Base-by-base conservation (phyloP, 2,797 vertebrate genomes). In the Dendrocincla fuliginosa region DNA sequence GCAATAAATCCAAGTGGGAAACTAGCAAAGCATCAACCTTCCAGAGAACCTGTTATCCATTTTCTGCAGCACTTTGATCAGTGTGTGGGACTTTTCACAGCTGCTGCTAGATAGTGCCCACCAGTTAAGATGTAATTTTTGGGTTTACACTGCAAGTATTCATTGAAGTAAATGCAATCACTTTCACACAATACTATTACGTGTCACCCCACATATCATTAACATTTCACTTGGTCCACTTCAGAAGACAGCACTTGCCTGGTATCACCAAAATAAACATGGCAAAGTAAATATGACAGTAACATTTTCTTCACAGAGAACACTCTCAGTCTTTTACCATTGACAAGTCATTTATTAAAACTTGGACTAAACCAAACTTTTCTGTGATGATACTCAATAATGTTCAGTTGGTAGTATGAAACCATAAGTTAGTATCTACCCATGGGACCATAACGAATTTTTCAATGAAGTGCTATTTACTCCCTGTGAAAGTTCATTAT, bases 41-140 rank as follows among this genome's bases (percentile, higher is more conserved):
- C 17, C 32, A 69, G 47, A 68, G 55, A 96, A 91, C 9, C 13
- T 63, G n/a, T 63, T 73, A 49, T 33, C 11, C 37, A n/a, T 88
- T 90, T 96, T 87, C 37, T 87, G 39, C 37, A 77, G 41, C 23
- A 47, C 42, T 78, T 95, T 64, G 7, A 56, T 90, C 46, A 56
- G 8, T 39, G 35, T 77, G 39, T 11, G 70, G 28, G 28, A 65
- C 69, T 95, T 93, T 80, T 76, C 69, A 71, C 73, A 95, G 70
- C 90, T 95, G 49, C 39, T 86, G 47, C 22, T 78, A 70, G 88
- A 78, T 55, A 16, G 60, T 59, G 65, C 32, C 30, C 47, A 42
- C 42, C 57, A 63, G 32, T 90, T 92, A 90, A 95, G 68, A 44
- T 37, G 35, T 56, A 87, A 67, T 88, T 90, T 95, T 65, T 55